phyloP scores from a whole-genome alignment of 2,888 invertebrate genomes.

The Ochropacha duplaris region DNA sequence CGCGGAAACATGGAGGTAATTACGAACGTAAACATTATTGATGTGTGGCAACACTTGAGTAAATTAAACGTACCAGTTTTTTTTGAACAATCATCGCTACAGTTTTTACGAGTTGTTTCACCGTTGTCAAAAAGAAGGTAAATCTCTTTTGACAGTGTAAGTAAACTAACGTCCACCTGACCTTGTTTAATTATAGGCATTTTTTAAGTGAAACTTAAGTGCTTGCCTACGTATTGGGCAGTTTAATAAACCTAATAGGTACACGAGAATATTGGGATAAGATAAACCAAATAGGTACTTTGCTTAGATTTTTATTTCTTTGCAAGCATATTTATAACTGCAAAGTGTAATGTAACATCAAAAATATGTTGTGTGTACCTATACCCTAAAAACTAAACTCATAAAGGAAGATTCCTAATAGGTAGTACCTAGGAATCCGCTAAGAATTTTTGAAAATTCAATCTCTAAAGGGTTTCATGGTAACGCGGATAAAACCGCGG shows the following conservation, averaged over 20 bases:
- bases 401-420: too few species aligned
- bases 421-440: too few species aligned
- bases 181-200: neutral
- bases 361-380: too few species aligned
- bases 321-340: too few species aligned
- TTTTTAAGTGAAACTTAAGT: neutral
- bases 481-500: too few species aligned
- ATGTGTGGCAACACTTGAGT: slow-evolving; percentile 29
- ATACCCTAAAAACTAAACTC: too few species aligned
- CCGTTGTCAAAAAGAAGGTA: slow-evolving; percentile 27
- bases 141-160: slow-evolving; percentile 16
- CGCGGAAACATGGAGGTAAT: slow-evolving; percentile 54
- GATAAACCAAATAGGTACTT: neutral
- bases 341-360: too few species aligned
- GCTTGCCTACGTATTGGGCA: neutral
- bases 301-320: too few species aligned
- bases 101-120: slow-evolving; percentile 28
- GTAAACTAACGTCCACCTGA: slow-evolving; percentile 2
- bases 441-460: too few species aligned
- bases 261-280: neutral
- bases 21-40: slow-evolving; percentile 41
- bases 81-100: slow-evolving; percentile 23
- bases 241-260: neutral
- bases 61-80: slow-evolving; percentile 9
- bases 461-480: too few species aligned